Percentiles rank a stretch among this genome's conserved stretches.
These are phyloP conservation scores for Ariolimax columbianus DNA, from an alignment of 2,888 invertebrate genomes.

Conservation along the genomic window DNA sequence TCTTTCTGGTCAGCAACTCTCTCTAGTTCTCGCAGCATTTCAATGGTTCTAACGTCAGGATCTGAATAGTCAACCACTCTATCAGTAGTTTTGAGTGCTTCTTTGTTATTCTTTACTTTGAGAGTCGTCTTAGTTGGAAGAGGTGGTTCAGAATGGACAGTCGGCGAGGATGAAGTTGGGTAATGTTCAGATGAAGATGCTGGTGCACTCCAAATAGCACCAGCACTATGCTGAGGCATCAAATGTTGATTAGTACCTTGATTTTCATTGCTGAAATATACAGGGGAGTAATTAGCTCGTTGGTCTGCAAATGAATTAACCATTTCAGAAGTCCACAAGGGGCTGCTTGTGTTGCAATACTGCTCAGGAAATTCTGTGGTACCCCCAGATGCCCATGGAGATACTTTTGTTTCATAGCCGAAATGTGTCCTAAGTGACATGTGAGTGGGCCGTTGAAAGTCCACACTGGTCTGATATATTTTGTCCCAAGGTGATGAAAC, in stretches of 20 bases:
- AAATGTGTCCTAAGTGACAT: slow-evolving; percentile 30
- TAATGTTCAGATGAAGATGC: neutral
- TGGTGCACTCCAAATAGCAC: slow-evolving; percentile 8
- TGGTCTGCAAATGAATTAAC: neutral
- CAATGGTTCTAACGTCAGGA: slow-evolving; percentile 47
- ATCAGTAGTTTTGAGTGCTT: neutral
- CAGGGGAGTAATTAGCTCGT: neutral
- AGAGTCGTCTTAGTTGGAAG: neutral
- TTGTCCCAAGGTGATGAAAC: slow-evolving; percentile 29
- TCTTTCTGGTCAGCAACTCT: slow-evolving; percentile 51
- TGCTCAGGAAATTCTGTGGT: neutral
- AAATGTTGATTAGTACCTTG: neutral
- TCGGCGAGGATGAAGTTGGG: slow-evolving; percentile 7
- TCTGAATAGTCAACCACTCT: slow-evolving; percentile 37
- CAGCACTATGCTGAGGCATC: neutral
- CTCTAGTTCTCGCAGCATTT: slow-evolving; percentile 50
- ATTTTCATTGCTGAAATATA: neutral
- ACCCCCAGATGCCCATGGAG: slow-evolving; percentile 18
- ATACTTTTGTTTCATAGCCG: slow-evolving; percentile 21
- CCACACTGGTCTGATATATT: neutral
- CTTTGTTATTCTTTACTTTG: neutral
- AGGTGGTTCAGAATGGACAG: neutral
- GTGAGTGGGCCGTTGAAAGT: neutral
- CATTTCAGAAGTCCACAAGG: neutral
- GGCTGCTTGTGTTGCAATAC: neutral